These are phyloP conservation scores for Numenius arquata DNA, from an alignment of 2,113 vertebrate genomes.

Conservation along the genomic window DNA sequence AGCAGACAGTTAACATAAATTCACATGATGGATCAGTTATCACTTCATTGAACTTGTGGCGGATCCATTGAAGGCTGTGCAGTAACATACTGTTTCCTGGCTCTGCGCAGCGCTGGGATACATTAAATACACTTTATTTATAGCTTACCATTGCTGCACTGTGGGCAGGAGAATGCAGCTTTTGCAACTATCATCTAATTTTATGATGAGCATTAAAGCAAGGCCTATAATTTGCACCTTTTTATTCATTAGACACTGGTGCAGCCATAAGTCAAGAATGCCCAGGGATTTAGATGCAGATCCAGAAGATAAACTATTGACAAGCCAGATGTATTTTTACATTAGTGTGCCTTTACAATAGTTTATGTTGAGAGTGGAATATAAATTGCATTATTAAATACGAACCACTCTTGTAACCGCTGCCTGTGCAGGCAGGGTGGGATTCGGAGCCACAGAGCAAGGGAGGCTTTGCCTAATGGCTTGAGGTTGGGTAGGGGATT, in stretches of 20 bases:
- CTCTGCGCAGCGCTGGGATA: slow-evolving; percentile 73
- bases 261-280: slow-evolving; percentile 82
- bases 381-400: slow-evolving; percentile 88
- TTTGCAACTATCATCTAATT: slow-evolving; percentile 84
- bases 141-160: slow-evolving; percentile 69
- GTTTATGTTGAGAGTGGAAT: slow-evolving; percentile 85
- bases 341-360: slow-evolving; percentile 84
- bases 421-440: slow-evolving; percentile 31
- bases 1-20: slow-evolving; percentile 86
- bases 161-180: slow-evolving; percentile 80
- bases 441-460: background rate
- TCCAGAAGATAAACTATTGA: slow-evolving; percentile 85
- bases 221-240: slow-evolving; percentile 84
- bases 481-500: slow-evolving; percentile 11
- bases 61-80: slow-evolving; percentile 78
- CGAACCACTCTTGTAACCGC: slow-evolving; percentile 68
- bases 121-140: slow-evolving; percentile 89
- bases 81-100: slow-evolving; percentile 76
- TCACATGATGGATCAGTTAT: slow-evolving; percentile 84
- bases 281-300: slow-evolving; percentile 81
- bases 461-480: slow-evolving; percentile 35
- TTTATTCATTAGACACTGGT: slow-evolving; percentile 85
- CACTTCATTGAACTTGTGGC: slow-evolving; percentile 83
- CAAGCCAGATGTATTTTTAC: slow-evolving; percentile 87
- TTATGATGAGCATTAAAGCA: slow-evolving; percentile 85